phyloP scores from a whole-genome alignment of 2,797 vertebrate genomes.

The Hypotaenidia philippensis region DNA sequence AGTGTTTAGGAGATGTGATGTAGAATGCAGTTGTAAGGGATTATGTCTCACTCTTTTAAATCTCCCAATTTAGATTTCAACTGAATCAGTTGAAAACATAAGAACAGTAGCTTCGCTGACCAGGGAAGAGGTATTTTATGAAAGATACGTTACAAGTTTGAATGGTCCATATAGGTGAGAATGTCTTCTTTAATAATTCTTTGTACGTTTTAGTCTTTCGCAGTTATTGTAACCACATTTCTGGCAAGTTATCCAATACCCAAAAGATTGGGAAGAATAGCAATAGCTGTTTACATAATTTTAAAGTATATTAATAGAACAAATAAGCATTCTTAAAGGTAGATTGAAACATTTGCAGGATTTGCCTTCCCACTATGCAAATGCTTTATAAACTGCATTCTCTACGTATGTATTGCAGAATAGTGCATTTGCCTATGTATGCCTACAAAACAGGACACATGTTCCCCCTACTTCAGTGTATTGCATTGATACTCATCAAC shows the following conservation, averaged over 20 bases:
- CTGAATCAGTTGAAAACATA: constrained; percentile 79
- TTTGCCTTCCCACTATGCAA: not conserved
- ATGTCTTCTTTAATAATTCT: not conserved
- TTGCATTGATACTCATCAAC: not conserved
- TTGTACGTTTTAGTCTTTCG: not conserved
- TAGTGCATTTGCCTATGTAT: not conserved
- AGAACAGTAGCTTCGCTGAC: constrained; percentile 74
- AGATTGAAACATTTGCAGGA: not conserved
- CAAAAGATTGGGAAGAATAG: not conserved
- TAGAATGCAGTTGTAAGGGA: not conserved
- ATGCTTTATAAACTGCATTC: not conserved
- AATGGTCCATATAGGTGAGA: constrained; percentile 68
- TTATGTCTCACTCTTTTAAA: not conserved
- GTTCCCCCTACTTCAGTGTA: not conserved
- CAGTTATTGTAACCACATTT: not conserved
- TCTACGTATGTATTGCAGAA: not conserved
- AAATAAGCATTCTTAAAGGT: not conserved
- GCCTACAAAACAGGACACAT: not conserved
- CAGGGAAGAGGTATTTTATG: constrained; percentile 76
- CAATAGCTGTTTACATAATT: not conserved
- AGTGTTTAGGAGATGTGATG: not conserved
- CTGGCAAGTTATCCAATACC: not conserved
- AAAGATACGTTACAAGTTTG: constrained; percentile 67
- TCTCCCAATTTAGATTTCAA: constrained; percentile 76
- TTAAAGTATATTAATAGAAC: not conserved